Evolutionary conservation across 1,140 invertebrate genomes (phyloP).

Genomic region (Drosophila neocordata): DNA sequence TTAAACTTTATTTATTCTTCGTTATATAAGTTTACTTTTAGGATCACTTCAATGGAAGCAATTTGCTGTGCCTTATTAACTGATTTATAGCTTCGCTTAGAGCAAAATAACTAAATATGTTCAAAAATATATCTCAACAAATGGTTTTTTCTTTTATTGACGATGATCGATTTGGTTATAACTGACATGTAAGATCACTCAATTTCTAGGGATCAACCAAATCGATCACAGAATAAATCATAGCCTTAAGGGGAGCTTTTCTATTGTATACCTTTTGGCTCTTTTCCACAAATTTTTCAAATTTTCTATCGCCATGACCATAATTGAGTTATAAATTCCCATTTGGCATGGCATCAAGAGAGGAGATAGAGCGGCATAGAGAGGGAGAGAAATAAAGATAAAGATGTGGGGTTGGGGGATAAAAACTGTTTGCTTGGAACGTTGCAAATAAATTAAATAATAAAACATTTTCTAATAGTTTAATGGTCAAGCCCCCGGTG

Average conservation of each 20-base stretch:
- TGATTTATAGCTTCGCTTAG: slow-evolving; percentile 13
- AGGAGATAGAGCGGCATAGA: too few relatives aligned
- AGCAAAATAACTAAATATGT: background rate
- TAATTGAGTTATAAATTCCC: slow-evolving; percentile 75
- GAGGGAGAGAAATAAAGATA: too few relatives aligned
- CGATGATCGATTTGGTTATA: background rate
- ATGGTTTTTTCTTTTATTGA: background rate
- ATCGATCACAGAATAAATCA: background rate
- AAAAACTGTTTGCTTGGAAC: slow-evolving; percentile 26
- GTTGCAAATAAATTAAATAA: slow-evolving; percentile 66
- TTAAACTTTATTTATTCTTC: too few relatives aligned
- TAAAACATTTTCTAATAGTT: slow-evolving; percentile 69
- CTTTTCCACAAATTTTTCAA: background rate
- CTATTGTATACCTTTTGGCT: background rate
- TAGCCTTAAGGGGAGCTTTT: too few relatives aligned
- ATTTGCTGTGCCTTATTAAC: too few relatives aligned
- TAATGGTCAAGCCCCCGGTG: slow-evolving; percentile 41
- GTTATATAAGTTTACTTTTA: too few relatives aligned
- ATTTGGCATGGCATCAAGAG: background rate
- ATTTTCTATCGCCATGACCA: slow-evolving; percentile 15
- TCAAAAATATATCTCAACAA: background rate
- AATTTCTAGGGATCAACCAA: background rate
- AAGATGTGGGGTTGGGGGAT: background rate
- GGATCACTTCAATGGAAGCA: too few relatives aligned
- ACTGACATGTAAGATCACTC: background rate